phyloP scores from a whole-genome alignment of 2,797 vertebrate genomes.

The Amblyraja radiata region DNA sequence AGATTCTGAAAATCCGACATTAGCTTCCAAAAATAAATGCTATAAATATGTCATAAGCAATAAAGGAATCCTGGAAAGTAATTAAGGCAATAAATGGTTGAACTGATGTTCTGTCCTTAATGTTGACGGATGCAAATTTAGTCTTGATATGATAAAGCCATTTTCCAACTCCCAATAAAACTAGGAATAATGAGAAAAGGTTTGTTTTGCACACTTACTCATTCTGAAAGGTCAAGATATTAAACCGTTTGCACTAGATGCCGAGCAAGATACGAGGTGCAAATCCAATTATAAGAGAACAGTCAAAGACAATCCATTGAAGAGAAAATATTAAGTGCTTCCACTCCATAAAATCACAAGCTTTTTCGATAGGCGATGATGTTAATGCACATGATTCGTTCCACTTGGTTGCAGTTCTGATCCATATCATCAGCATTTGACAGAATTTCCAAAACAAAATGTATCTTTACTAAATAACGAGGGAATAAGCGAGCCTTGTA shows the following conservation, averaged over 20 bases:
- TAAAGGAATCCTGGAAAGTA: background rate
- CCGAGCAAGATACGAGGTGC: background rate
- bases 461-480: background rate
- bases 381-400: background rate
- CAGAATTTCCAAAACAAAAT: constrained; percentile 5
- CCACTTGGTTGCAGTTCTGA: constrained; percentile 14
- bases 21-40: background rate
- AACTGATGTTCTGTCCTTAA: too few relatives aligned
- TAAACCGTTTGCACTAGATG: background rate
- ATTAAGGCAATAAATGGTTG: background rate
- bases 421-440: background rate
- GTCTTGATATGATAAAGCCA: background rate
- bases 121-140: background rate
- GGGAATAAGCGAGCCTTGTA: background rate
- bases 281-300: background rate
- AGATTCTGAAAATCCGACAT: background rate
- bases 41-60: background rate
- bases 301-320: background rate
- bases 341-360: background rate
- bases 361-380: background rate
- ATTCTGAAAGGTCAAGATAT: background rate
- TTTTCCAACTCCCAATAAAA: background rate
- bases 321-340: background rate
- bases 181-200: background rate
- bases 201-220: background rate